A percentile compares a stretch with the other conserved stretches of the same genome.
These are phyloP conservation scores for Drosophila mimetica DNA, from an alignment of 2,888 invertebrate species.

Conservation along the genomic window DNA sequence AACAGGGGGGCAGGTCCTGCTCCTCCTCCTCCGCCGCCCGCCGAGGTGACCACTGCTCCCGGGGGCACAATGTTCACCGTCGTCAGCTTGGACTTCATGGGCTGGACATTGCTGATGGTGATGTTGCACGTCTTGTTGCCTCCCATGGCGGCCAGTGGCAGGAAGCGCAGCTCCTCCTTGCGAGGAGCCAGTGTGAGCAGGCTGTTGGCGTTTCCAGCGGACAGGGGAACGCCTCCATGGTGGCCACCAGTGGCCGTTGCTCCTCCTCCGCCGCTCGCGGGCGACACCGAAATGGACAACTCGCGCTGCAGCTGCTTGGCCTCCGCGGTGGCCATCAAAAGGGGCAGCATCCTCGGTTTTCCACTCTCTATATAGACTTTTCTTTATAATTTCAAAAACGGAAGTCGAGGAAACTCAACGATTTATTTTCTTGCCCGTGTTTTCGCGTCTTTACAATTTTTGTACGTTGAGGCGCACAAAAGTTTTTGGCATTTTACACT, in stretches of 20 bases:
- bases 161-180: constrained; percentile 28
- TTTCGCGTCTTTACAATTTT: constrained; percentile 63
- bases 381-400: neutral
- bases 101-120: constrained; percentile 27
- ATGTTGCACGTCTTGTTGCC: constrained; percentile 26
- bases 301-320: constrained; percentile 31
- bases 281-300: constrained; percentile 11
- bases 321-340: constrained; percentile 35
- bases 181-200: constrained; percentile 14
- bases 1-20: constrained; percentile 10
- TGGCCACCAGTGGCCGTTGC: neutral
- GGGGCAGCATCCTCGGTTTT: constrained; percentile 51
- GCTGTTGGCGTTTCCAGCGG: constrained; percentile 6
- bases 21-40: neutral
- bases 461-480: constrained; percentile 71
- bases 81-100: constrained; percentile 19
- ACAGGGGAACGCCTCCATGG: neutral
- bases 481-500: constrained; percentile 67
- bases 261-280: constrained; percentile 1
- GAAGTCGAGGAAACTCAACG: neutral
- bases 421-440: neutral
- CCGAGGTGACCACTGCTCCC: neutral
- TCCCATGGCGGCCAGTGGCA: constrained; percentile 15
- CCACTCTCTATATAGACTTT: neutral
- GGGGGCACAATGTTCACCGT: constrained; percentile 13